Conservation (phyloP, 2,113 vertebrate genomes). For the Cardinalis cardinalis region DNA sequence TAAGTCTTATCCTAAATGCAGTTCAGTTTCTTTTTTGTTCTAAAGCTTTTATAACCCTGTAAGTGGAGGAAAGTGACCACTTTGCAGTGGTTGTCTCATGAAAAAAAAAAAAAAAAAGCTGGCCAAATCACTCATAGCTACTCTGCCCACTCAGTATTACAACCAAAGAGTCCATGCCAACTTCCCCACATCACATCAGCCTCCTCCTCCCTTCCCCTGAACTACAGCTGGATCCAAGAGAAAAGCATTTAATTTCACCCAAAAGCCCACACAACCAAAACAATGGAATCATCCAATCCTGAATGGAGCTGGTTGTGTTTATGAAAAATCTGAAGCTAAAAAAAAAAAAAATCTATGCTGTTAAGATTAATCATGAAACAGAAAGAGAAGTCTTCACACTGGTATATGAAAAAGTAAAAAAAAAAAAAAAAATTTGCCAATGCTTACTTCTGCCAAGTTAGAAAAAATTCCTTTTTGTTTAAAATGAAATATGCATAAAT, state of each 20-base stretch:
- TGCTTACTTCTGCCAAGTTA: constrained; percentile 55
- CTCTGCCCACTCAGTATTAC: not conserved
- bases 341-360: not conserved
- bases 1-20: not conserved
- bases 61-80: not conserved
- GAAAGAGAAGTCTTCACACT: constrained; percentile 30
- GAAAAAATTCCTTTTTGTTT: constrained; percentile 48
- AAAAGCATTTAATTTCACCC: not conserved
- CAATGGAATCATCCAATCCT: constrained; percentile 27
- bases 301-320: not conserved
- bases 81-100: not conserved
- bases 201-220: not conserved
- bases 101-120: not conserved
- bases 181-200: not conserved
- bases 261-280: not conserved
- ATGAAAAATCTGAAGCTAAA: not conserved
- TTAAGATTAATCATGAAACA: constrained; percentile 4
- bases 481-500: constrained; percentile 72
- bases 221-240: not conserved
- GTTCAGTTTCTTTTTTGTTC: not conserved
- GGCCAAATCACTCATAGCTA: not conserved
- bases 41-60: not conserved
- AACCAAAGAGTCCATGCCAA: not conserved
- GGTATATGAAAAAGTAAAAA: not conserved
- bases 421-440: not conserved